These are phyloP conservation scores for Periophthalmus modestus DNA, from an alignment of 2,113 vertebrate genomes.

Conservation along the genomic window DNA sequence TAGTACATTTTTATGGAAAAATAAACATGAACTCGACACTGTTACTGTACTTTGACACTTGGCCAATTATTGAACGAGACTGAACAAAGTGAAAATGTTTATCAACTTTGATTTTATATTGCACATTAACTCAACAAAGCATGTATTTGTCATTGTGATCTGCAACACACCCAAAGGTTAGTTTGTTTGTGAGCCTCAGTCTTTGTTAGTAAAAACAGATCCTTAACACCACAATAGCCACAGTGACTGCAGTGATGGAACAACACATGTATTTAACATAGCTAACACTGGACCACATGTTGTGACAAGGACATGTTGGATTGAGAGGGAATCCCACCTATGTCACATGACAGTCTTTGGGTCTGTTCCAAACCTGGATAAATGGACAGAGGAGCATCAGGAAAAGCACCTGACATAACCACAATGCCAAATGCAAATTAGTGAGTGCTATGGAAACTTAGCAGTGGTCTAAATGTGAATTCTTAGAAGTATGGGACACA, in stretches of 20 bases:
- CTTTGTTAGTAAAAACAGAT: background rate
- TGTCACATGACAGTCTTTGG: background rate
- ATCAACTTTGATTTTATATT: constrained; percentile 26
- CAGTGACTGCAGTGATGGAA: background rate
- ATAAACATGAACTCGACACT: background rate
- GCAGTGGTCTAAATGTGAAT: background rate
- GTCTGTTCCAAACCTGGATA: background rate
- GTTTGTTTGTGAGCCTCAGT: background rate
- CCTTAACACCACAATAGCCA: background rate
- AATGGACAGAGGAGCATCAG: background rate
- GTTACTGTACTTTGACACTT: constrained; percentile 26
- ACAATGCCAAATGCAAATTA: background rate
- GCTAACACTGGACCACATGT: background rate
- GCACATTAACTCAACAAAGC: background rate
- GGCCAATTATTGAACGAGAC: constrained; percentile 1
- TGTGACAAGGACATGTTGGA: background rate
- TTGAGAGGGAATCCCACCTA: background rate
- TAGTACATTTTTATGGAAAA: background rate
- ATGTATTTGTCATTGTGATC: background rate
- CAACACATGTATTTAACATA: background rate
- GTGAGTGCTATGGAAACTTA: background rate
- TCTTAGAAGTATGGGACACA: background rate
- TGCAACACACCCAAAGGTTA: background rate
- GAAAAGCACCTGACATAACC: background rate
- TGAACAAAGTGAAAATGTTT: constrained; percentile 26